Conservation (phyloP, 30 jellyfish, hydroid and myxozoan genomes). For the Hydractinia symbiolongicarpus region DNA sequence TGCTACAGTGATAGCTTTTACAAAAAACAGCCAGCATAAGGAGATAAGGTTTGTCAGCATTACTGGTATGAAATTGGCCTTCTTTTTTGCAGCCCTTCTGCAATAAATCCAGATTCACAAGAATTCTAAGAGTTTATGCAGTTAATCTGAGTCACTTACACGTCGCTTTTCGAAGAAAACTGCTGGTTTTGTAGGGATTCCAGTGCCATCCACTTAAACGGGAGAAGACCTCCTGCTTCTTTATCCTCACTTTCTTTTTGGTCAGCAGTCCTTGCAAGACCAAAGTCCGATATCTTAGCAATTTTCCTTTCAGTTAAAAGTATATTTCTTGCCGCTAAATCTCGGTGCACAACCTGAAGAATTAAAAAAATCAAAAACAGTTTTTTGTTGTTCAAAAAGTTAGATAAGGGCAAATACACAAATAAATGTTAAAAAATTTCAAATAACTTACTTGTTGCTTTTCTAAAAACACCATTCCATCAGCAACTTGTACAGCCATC, state of each 20-base stretch:
- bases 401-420: too few species aligned
- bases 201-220: slow-evolving; percentile 90
- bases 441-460: slow-evolving; percentile 55
- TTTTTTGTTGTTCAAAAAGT: too few species aligned
- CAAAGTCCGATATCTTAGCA: slow-evolving; percentile 88
- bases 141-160: slow-evolving; percentile 43
- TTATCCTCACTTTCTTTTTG: slow-evolving; percentile 77
- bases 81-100: too few species aligned
- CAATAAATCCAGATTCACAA: too few species aligned
- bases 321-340: slow-evolving; percentile 88
- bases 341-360: slow-evolving; percentile 86
- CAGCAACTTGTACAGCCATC: slow-evolving; percentile 74
- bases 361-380: too few species aligned
- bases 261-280: slow-evolving; percentile 84
- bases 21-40: too few species aligned
- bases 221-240: slow-evolving; percentile 77
- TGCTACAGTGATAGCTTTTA: too few species aligned
- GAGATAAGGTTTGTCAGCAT: too few species aligned
- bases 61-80: too few species aligned
- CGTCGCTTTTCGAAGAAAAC: slow-evolving; percentile 79
- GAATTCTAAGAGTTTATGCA: too few species aligned
- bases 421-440: too few species aligned
- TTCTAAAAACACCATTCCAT: slow-evolving; percentile 78
- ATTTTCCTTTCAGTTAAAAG: slow-evolving; percentile 70
- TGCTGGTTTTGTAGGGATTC: slow-evolving; percentile 67